Percentiles rank a stretch among this genome's conserved stretches.
These are phyloP conservation scores for Leuciscus idus DNA, from an alignment of 2,113 vertebrate genomes.

Conservation along the genomic window DNA sequence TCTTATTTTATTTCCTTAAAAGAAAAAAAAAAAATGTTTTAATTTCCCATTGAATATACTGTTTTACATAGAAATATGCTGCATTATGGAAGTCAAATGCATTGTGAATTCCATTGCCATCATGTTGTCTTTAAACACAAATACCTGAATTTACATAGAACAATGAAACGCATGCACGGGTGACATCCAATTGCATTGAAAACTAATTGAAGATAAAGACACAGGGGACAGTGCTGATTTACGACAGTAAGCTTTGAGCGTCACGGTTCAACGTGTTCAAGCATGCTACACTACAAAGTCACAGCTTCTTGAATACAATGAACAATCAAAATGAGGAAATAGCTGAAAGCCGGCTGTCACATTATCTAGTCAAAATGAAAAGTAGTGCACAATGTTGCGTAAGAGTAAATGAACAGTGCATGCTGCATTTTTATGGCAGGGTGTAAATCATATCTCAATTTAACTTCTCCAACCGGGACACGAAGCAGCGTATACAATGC, in stretches of 20 bases:
- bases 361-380: constrained; percentile 37
- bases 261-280: background rate
- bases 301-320: constrained; percentile 11
- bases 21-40: background rate
- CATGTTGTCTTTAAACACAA: background rate
- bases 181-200: background rate
- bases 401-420: background rate
- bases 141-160: background rate
- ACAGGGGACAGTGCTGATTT: background rate
- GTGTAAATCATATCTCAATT: constrained; percentile 12
- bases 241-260: background rate
- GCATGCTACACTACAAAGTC: background rate
- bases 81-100: background rate
- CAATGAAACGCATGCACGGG: background rate
- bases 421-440: background rate
- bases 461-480: background rate
- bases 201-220: constrained; percentile 3
- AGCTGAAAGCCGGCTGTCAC: constrained; percentile 7
- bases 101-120: background rate
- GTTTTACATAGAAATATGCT: background rate
- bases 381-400: background rate
- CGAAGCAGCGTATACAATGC: background rate
- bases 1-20: background rate
- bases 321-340: constrained; percentile 7
- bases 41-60: background rate